Evolutionary conservation across 2,113 vertebrate genomes (phyloP).

Genomic region (Recurvirostra avosetta): DNA sequence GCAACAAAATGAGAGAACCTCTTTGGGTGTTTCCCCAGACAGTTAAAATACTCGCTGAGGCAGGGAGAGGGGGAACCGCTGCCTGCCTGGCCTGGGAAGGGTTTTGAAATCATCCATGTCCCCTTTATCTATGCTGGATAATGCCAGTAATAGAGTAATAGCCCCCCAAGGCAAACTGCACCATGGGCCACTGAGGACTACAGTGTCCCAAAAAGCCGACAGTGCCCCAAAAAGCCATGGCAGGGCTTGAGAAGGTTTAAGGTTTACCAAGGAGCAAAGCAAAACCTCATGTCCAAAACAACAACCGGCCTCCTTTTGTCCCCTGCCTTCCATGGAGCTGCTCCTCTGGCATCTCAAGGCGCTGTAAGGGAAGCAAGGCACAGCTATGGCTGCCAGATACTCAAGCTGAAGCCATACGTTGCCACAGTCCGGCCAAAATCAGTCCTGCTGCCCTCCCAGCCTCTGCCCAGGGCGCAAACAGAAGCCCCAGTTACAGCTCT

Average conservation of each 20-base stretch:
- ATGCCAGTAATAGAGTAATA: not conserved
- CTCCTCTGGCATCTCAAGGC: not conserved
- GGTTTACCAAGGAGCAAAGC: not conserved
- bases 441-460: not conserved
- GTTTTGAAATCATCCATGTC: not conserved
- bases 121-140: not conserved
- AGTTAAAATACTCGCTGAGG: not conserved
- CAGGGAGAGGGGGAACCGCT: not conserved
- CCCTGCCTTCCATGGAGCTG: fast-evolving
- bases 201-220: too few species aligned
- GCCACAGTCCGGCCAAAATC: not conserved
- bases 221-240: fast-evolving
- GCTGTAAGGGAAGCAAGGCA: not conserved
- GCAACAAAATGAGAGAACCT: not conserved
- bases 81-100: not conserved
- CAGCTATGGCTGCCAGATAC: not conserved
- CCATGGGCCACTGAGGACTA: fast-evolving
- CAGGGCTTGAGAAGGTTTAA: not conserved
- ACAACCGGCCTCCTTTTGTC: too few species aligned
- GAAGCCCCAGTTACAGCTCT: not conserved
- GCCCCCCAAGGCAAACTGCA: fast-evolving
- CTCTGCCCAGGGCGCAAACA: not conserved
- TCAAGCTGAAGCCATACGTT: not conserved
- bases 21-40: not conserved
- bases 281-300: fast-evolving